Percentiles rank a stretch among this genome's conserved stretches.
Conservation (phyloP, 2,113 vertebrate genomes). For the Penelope pileata region DNA sequence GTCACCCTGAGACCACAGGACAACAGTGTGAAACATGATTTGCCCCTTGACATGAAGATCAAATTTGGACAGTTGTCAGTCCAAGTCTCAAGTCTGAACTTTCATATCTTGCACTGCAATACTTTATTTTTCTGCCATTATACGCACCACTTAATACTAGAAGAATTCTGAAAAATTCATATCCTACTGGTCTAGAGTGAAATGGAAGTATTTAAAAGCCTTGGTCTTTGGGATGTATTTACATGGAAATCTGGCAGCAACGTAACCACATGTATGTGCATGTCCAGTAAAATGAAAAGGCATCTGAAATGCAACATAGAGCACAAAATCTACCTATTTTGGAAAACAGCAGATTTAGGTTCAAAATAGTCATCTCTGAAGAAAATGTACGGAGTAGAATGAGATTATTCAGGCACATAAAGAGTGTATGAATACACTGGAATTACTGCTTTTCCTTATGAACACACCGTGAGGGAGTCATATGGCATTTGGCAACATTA, state of each 20-base stretch:
- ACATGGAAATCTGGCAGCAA: neutral
- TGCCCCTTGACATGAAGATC: fast-evolving
- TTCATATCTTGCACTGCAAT: neutral
- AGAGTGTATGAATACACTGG: neutral
- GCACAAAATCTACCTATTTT: neutral
- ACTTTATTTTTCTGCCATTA: neutral
- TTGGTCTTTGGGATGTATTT: neutral
- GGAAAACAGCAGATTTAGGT: neutral
- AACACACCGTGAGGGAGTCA: neutral
- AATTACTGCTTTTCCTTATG: neutral
- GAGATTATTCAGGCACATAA: neutral
- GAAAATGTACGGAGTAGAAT: neutral
- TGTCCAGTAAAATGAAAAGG: too few relatives aligned
- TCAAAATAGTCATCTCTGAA: neutral
- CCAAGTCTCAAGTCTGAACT: neutral
- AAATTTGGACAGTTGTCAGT: neutral
- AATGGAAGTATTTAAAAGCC: neutral
- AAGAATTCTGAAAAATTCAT: neutral
- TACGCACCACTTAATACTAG: neutral
- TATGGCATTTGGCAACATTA: neutral
- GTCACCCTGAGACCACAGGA: fast-evolving
- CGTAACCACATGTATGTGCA: fast-evolving
- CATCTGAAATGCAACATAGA: neutral
- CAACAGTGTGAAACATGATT: neutral
- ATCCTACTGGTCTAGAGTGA: neutral